Percentiles rank a stretch among this genome's conserved stretches.
Conservation (phyloP, 2,113 vertebrate genomes). For the Puffinus mauretanicus region DNA sequence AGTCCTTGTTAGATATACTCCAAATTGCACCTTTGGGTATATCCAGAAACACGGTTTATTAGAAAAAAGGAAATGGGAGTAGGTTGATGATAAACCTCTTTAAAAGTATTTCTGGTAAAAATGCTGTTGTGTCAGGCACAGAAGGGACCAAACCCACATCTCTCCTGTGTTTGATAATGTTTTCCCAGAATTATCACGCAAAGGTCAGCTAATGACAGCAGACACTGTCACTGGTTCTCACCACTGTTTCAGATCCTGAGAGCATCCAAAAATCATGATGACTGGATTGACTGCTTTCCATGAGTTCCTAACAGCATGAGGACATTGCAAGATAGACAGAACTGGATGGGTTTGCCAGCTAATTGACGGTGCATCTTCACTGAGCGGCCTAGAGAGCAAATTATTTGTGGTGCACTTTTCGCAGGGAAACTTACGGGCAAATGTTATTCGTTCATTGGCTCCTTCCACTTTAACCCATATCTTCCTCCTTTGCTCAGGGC, state of each 20-base stretch:
- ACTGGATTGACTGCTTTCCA: neutral
- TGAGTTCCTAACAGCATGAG: neutral
- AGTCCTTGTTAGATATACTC: neutral
- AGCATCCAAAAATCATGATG: neutral
- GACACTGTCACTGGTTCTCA: neutral
- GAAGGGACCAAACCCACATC: neutral
- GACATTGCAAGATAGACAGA: neutral
- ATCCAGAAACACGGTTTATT: neutral
- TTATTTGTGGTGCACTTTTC: neutral
- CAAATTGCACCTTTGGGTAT: neutral
- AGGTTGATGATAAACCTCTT: neutral
- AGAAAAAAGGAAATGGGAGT: neutral
- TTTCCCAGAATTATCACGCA: neutral
- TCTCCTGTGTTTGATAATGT: neutral
- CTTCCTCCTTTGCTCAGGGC: neutral
- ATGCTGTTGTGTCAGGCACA: neutral
- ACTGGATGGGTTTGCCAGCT: neutral
- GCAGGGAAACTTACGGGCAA: rapidly evolving
- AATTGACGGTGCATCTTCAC: neutral
- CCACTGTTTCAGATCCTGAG: neutral
- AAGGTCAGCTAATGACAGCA: neutral
- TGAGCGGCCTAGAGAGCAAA: neutral
- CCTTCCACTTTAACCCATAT: neutral
- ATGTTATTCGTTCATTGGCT: neutral
- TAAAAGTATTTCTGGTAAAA: neutral